Evolutionary conservation across 1,140 invertebrate species (phyloP).

Genomic region (Cheumatopsyche charites): DNA sequence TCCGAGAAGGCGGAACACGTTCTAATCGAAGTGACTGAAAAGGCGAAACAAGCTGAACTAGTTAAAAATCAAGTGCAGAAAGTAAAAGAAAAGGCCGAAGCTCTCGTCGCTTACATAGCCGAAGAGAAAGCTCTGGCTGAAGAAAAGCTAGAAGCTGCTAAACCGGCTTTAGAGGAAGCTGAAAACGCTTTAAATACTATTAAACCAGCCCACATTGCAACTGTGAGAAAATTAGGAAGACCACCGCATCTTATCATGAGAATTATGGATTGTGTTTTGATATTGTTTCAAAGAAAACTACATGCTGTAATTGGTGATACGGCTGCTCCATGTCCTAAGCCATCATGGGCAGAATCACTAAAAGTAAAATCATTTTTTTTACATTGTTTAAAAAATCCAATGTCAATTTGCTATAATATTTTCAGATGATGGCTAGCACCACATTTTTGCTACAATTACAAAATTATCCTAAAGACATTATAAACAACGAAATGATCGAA

Average conservation of each 20-base stretch:
- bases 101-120: slow-evolving; percentile 87
- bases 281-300: slow-evolving; percentile 89
- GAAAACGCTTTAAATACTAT: slow-evolving; percentile 96
- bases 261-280: slow-evolving; percentile 96
- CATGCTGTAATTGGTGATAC: slow-evolving; percentile 82
- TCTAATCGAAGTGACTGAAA: slow-evolving; percentile 82
- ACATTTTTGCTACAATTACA: slow-evolving; percentile 91
- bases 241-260: slow-evolving; percentile 97
- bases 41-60: slow-evolving; percentile 92
- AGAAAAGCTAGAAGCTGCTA: slow-evolving; percentile 87
- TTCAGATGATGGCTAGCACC: slow-evolving; percentile 93
- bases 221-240: slow-evolving; percentile 90
- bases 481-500: slow-evolving; percentile 97
- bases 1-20: slow-evolving; percentile 89
- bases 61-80: slow-evolving; percentile 95
- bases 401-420: slow-evolving; percentile 34
- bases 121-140: slow-evolving; percentile 91
- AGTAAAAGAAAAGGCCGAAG: slow-evolving; percentile 94
- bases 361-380: too few species aligned
- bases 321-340: slow-evolving; percentile 83
- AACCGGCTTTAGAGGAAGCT: slow-evolving; percentile 91
- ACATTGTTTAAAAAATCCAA: too few species aligned
- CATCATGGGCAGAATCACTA: slow-evolving; percentile 94
- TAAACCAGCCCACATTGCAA: slow-evolving; percentile 95
- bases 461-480: slow-evolving; percentile 96